Evolutionary conservation across 2,797 vertebrate genomes (phyloP).

Genomic region (Myotis myotis): DNA sequence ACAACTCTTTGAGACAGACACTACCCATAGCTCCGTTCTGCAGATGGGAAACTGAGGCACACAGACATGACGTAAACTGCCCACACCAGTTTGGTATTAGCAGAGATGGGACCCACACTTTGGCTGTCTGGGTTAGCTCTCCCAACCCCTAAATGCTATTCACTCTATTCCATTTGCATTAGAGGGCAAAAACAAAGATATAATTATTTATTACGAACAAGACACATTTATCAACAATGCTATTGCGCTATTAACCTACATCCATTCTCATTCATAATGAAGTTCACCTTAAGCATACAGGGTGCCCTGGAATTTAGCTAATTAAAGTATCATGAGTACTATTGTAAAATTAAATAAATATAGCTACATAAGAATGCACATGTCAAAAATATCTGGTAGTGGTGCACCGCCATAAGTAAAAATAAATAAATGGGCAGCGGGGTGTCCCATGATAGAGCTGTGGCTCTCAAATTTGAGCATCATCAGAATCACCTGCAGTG

Average conservation of each 20-base stretch:
- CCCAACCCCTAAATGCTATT: not conserved
- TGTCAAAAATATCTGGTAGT: not conserved
- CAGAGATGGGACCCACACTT: not conserved
- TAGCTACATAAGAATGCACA: not conserved
- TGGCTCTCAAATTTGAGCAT: not conserved
- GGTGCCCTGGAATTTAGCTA: not conserved
- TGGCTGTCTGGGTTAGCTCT: not conserved
- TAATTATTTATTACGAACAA: not conserved
- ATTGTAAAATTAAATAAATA: not conserved
- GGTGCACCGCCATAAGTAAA: not conserved
- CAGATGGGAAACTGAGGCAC: not conserved
- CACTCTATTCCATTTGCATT: not conserved
- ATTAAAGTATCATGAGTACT: not conserved
- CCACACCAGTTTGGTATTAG: not conserved
- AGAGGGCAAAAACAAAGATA: not conserved
- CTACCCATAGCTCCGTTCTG: not conserved
- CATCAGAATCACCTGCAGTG: not conserved
- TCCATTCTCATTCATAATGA: not conserved
- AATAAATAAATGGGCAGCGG: no score
- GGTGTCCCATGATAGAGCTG: not conserved
- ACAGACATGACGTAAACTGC: not conserved
- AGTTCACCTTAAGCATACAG: not conserved
- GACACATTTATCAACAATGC: not conserved
- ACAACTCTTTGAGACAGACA: not conserved
- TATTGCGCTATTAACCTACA: not conserved